Base-by-base conservation (phyloP, 2,113 vertebrate genomes). In the Myrmophylax atrothorax region DNA sequence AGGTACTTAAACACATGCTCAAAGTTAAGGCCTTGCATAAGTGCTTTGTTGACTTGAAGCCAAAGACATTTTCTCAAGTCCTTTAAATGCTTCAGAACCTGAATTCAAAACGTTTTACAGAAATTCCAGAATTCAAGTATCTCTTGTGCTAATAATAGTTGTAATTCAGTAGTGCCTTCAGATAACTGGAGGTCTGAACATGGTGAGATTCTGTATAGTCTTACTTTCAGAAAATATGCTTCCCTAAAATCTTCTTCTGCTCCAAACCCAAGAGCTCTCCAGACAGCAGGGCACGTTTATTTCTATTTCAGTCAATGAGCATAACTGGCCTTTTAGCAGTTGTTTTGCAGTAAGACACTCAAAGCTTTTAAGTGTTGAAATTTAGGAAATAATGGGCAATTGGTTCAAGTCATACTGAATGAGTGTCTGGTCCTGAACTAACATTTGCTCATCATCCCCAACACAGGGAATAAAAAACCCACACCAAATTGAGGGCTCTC, bases 1-100 rank as follows among this genome's bases (percentile, higher is more conserved):
- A 95, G 96, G 92, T 94, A 90, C 94, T 97, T 97, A 97, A 97
- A 95, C 90, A 95, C 92, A 92, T 84, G 85, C 88, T 96, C 88
- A 93, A 93, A 96, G 94, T 97, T 93, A 97, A 97, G 88, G 73
- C 83, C 73, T 92, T 78, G 92, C 90, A 92, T 95, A 97, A 97
- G 94, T 96, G 94, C 93, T 96, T 95, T 96, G 88, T 88, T 96
- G 96, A 96, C 90, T 95, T 90, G 47, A 4, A 93, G 96, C 96
- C 96, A 97, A 96, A 88, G 85, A 89, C 90, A 89, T 94, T 94
- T 96, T 97, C 87, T 93, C 38, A 77, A 94, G 85, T 93, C 88
- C 73, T 94, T 92, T 84, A 92, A 92, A 95, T 63, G 69, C 90
- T 92, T 96, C 76, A 64, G 90, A 96, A 81, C 52, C 76, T 72